Evolutionary conservation across 1,140 invertebrate species (phyloP).

Genomic region (Lepidurus arcticus): DNA sequence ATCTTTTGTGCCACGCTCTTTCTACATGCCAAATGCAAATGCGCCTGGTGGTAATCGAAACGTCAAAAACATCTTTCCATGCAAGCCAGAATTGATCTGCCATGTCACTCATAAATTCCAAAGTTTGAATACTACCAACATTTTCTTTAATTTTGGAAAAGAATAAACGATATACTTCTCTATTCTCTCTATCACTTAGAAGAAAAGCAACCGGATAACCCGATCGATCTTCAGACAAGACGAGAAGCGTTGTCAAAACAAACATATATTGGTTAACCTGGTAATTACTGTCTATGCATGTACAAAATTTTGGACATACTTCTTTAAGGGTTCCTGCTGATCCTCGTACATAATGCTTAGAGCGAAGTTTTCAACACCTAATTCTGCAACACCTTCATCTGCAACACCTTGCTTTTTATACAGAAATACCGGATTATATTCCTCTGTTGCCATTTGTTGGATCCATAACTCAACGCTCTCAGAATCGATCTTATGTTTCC

Average conservation of each 20-base stretch:
- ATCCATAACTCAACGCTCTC: no score
- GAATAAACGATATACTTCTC: not conserved
- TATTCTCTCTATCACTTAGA: slow-evolving; percentile 16
- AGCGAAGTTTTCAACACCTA: no score
- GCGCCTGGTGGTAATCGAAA: not conserved
- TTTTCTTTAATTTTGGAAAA: not conserved
- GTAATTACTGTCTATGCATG: not conserved
- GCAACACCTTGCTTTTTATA: no score
- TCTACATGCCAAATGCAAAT: slow-evolving; percentile 26
- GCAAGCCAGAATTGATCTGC: slow-evolving; percentile 25
- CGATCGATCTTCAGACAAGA: not conserved
- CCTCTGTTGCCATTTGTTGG: no score
- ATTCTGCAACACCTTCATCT: no score
- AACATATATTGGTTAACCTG: not conserved
- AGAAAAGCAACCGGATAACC: slow-evolving; percentile 18
- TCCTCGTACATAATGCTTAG: no score
- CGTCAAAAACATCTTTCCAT: not conserved
- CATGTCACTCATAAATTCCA: slow-evolving; percentile 24
- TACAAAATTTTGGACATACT: no score
- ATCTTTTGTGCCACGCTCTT: slow-evolving; percentile 23
- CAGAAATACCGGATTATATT: no score
- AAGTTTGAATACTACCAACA: not conserved
- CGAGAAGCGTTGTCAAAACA: not conserved
- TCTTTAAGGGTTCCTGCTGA: no score
- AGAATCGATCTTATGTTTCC: no score